Conservation (phyloP, 2,113 vertebrate genomes). For the Grallaria varia region DNA sequence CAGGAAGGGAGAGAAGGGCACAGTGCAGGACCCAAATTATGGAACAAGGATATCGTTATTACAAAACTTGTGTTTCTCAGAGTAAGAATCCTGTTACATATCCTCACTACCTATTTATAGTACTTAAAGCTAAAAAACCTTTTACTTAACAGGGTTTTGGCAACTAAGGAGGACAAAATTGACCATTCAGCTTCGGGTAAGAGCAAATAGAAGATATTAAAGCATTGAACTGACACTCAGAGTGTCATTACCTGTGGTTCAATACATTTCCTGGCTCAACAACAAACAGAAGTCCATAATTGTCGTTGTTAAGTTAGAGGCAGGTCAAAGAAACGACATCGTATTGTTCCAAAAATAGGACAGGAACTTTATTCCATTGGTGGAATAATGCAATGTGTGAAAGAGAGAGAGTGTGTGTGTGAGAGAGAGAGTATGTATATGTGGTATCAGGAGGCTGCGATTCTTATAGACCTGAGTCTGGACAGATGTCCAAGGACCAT, state of each 20-base stretch:
- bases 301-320: too few relatives aligned
- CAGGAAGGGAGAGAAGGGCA: neutral
- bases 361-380: too few relatives aligned
- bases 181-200: neutral
- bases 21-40: neutral
- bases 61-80: neutral
- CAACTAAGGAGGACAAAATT: neutral
- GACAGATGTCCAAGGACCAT: too few relatives aligned
- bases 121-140: constrained; percentile 4
- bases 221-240: neutral
- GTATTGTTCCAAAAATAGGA: too few relatives aligned
- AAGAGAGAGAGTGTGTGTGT: too few relatives aligned
- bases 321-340: too few relatives aligned
- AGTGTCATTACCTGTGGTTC: constrained; percentile 25
- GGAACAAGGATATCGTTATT: neutral
- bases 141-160: neutral
- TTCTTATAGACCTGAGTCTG: too few relatives aligned
- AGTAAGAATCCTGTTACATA: neutral
- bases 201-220: neutral
- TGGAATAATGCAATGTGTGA: too few relatives aligned
- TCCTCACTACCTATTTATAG: neutral
- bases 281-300: neutral
- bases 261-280: constrained; percentile 12
- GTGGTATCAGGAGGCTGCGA: too few relatives aligned
- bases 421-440: too few relatives aligned